Conservation (phyloP, 2,797 vertebrate genomes). For the Eulemur albifrons region DNA sequence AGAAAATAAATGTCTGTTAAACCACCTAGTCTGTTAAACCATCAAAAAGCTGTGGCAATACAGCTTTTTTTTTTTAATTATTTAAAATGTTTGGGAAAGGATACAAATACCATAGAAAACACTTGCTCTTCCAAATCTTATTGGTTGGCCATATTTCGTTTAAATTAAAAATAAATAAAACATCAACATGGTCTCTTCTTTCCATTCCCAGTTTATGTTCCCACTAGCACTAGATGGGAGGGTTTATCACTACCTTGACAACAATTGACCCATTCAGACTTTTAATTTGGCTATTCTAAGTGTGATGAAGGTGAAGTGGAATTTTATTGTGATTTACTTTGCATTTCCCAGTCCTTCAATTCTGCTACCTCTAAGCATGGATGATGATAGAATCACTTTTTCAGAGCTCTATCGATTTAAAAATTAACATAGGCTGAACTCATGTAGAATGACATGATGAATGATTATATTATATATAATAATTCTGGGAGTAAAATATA, state of each 20-base stretch:
- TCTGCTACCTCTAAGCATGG: neutral
- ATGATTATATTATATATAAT: neutral
- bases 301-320: neutral
- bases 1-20: neutral
- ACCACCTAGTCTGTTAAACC: neutral
- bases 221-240: neutral
- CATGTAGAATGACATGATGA: neutral
- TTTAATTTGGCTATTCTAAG: neutral
- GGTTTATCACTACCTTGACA: neutral
- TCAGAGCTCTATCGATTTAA: neutral
- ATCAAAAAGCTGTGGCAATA: neutral
- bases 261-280: neutral
- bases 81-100: neutral
- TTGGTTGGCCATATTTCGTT: neutral
- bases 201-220: neutral
- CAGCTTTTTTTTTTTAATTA: neutral
- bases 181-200: neutral
- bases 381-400: neutral
- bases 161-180: constrained; percentile 5
- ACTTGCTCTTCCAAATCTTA: neutral
- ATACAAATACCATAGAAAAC: constrained; percentile 7
- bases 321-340: neutral
- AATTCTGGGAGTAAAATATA: constrained; percentile 2
- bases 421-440: neutral
- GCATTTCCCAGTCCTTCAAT: neutral